Base-by-base conservation (phyloP, 2,113 vertebrate genomes). In the Lates calcarifer region DNA sequence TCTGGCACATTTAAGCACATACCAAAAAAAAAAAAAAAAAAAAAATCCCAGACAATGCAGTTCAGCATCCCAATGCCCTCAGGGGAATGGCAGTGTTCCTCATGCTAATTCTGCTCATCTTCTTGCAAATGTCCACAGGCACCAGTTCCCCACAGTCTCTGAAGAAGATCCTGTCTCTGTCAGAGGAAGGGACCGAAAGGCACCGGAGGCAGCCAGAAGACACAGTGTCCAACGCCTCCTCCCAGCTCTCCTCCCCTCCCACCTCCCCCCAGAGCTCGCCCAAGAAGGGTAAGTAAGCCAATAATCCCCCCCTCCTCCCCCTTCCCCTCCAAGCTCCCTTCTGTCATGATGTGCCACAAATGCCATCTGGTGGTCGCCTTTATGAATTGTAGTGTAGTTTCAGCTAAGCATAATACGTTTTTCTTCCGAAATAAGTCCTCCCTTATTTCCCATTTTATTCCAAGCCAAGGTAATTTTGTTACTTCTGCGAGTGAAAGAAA, bases 91-190 rank as follows among this genome's bases (percentile, higher is more conserved):
- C 83, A 41, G 28, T 6, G 47, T 53, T 58, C 70, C 75, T 79
- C 53, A 35, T 81, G 58, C 69, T 91, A 84, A 89, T 82, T 85
- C 56, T 63, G 55, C 60, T 86, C 74, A 45, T 90, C 64, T 62
- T 60, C 56, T 62, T 45, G 8, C 65, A 69, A 70, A 83, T 75
- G 73, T 84, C 77, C 55, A 55, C 90, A 99, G 98, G 98, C 79
- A 98, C 97, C 81, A 99, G 98, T 76, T 99, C 98, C 6, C 98
- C 98, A 0, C 97, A 98, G 95, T 98, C 98, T 92, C 95, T 99
- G 95, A 99, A 99, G 96, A 99, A 99, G 95, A 99, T 99, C 72
- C 96, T 99, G 87, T 97, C 98, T 9, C 94, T 99, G 87, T 99
- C 98, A 0, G 98, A 99, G 94, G 98, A 99, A 94, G 96, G 95